Percentiles rank a stretch among this genome's conserved stretches.
Conservation (phyloP, 2,797 vertebrate species). For the Eulemur coronatus region DNA sequence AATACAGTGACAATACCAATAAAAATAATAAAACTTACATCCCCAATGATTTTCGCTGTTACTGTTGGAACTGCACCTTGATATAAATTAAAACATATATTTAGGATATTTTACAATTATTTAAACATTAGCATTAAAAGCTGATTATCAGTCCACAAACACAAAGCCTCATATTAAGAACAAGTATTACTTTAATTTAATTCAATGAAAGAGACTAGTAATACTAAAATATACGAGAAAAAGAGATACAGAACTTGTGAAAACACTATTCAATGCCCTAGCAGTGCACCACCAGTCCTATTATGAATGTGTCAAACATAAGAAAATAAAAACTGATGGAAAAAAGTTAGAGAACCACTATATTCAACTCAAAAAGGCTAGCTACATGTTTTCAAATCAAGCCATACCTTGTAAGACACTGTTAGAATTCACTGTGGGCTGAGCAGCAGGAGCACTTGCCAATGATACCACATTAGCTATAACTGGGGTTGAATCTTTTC, state of each 20-base stretch:
- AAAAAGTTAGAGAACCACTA: conserved; percentile 16
- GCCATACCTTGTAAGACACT: conserved; percentile 90
- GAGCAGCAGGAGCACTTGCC: conserved; percentile 88
- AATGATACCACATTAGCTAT: conserved; percentile 97
- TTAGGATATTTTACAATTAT: conserved; percentile 50
- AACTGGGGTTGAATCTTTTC: conserved; percentile 92
- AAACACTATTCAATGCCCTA: not conserved
- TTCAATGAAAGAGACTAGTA: conserved; percentile 25
- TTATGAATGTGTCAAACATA: not conserved
- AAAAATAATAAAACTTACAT: conserved; percentile 89
- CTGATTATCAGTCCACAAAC: not conserved
- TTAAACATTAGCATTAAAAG: conserved; percentile 51
- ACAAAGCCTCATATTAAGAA: conserved; percentile 29
- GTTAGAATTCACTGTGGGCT: conserved; percentile 87
- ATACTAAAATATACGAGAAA: conserved; percentile 14
- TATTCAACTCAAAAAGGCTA: conserved; percentile 15
- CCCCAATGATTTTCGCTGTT: conserved; percentile 88
- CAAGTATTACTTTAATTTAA: not conserved
- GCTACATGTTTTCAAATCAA: conserved; percentile 5
- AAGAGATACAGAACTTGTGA: not conserved
- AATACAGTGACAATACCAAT: conserved; percentile 38
- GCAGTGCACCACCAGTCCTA: not conserved
- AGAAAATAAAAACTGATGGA: not conserved
- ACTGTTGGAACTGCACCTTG: conserved; percentile 91
- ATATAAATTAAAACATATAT: conserved; percentile 67